Evolutionary conservation across 1,140 invertebrate genomes (phyloP).

Genomic region (Leptoteleia sp.): DNA sequence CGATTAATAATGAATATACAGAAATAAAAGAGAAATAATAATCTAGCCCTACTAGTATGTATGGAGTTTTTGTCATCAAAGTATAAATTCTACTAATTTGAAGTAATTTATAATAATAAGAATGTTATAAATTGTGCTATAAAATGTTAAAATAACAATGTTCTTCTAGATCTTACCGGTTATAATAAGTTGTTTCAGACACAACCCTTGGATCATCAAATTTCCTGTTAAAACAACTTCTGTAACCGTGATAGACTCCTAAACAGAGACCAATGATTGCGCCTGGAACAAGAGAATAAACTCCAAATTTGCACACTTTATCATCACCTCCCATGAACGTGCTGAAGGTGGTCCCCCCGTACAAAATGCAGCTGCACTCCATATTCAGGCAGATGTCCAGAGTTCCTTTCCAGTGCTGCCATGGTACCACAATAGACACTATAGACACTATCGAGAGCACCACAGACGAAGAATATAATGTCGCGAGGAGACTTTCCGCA

Average conservation of each 20-base stretch:
- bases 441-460: constrained; percentile 81
- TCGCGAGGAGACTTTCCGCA: constrained; percentile 82
- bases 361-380: constrained; percentile 86
- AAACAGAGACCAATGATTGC: constrained; percentile 82
- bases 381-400: constrained; percentile 84
- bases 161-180: constrained; percentile 64
- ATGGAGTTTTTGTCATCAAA: too few species aligned
- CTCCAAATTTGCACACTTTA: constrained; percentile 84
- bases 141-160: too few species aligned
- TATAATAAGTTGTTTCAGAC: constrained; percentile 30
- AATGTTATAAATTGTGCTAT: too few species aligned
- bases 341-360: constrained; percentile 82
- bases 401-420: constrained; percentile 85
- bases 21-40: too few species aligned
- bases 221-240: constrained; percentile 82
- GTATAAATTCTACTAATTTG: too few species aligned
- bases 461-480: constrained; percentile 81
- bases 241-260: constrained; percentile 85
- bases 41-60: too few species aligned
- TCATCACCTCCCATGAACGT: constrained; percentile 86
- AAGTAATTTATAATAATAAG: too few species aligned
- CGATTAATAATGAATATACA: too few species aligned
- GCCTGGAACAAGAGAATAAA: constrained; percentile 83
- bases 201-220: constrained; percentile 70
- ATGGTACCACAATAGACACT: constrained; percentile 83